These are phyloP conservation scores for Gyrodactylus salaris DNA, from an alignment of 1,140 invertebrate species.

Conservation along the genomic window DNA sequence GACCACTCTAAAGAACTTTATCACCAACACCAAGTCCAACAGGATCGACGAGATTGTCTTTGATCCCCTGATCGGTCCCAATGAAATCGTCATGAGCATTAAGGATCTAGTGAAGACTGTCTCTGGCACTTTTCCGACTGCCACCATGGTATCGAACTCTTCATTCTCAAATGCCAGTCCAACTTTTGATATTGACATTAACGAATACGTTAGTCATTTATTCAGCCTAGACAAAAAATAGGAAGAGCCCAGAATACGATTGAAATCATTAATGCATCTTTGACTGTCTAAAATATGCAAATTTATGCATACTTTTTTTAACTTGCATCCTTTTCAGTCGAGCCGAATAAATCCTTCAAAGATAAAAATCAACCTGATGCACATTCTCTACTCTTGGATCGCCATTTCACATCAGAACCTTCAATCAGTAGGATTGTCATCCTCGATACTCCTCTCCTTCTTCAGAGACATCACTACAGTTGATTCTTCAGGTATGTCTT, in stretches of 20 bases:
- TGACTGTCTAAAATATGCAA: too few species aligned
- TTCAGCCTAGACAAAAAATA: too few species aligned
- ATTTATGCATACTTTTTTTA: not conserved
- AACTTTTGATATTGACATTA: not conserved
- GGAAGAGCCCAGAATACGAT: too few species aligned
- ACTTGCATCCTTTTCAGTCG: not conserved
- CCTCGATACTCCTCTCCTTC: not conserved
- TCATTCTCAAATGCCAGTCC: not conserved
- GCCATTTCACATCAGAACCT: not conserved
- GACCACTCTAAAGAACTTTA: not conserved
- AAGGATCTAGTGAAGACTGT: not conserved
- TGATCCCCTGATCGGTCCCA: not conserved
- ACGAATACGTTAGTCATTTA: not conserved
- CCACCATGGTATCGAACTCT: not conserved
- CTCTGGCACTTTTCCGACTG: not conserved
- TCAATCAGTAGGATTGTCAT: not conserved
- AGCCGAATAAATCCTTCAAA: not conserved
- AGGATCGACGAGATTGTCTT: not conserved
- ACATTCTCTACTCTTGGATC: not conserved
- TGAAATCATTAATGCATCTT: too few species aligned
- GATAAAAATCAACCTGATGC: not conserved
- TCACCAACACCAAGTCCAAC: not conserved
- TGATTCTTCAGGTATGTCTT: not conserved
- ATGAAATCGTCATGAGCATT: not conserved
- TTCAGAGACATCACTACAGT: not conserved